Evolutionary conservation across 2,797 vertebrate genomes (phyloP).

Genomic region (Geotrypetes seraphini): DNA sequence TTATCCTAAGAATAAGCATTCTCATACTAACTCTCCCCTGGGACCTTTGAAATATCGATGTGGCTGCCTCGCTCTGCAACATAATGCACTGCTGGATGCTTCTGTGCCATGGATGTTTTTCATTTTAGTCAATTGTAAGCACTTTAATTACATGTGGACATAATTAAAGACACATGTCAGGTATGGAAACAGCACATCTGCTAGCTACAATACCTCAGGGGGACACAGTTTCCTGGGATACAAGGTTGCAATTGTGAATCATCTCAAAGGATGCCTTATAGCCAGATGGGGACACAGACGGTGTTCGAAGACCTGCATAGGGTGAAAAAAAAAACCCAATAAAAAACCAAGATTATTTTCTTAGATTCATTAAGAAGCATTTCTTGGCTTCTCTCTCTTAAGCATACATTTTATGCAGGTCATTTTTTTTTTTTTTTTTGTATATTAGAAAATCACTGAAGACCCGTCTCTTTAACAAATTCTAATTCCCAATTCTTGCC

Average conservation of each 20-base stretch:
- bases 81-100: too few species aligned
- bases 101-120: too few species aligned
- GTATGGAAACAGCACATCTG: not conserved
- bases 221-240: not conserved
- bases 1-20: too few species aligned
- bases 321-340: too few species aligned
- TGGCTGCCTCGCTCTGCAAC: too few species aligned
- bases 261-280: rapidly evolving
- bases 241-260: not conserved
- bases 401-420: not conserved
- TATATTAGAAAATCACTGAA: too few species aligned
- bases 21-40: too few species aligned
- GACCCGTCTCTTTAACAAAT: too few species aligned
- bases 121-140: not conserved
- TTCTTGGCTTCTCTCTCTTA: not conserved
- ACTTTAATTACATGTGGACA: not conserved
- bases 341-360: not conserved
- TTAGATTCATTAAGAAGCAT: not conserved
- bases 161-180: not conserved
- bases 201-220: not conserved
- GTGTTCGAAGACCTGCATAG: too few species aligned
- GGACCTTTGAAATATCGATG: too few species aligned
- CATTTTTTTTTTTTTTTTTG: too few species aligned
- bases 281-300: rapidly evolving
- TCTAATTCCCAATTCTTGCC: too few species aligned